Base-by-base conservation (phyloP, 1,140 invertebrate genomes). In the Atta texana region DNA sequence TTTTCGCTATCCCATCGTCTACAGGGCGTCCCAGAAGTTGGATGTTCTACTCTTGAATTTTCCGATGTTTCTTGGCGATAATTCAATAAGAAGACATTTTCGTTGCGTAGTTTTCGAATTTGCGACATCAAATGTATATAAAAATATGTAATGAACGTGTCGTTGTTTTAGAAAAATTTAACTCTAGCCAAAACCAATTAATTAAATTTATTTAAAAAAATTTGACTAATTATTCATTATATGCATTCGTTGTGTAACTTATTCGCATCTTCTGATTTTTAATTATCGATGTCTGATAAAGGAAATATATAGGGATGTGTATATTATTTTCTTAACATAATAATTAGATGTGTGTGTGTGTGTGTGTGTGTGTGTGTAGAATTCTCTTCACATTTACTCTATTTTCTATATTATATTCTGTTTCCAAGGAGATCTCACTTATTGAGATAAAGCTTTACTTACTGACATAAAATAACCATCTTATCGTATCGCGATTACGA, bases 381-480 rank as follows among this genome's bases (percentile, higher is more conserved):
- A 10, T 31, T 53, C 24, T 51, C 28, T 44, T 10, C 16, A 49
- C 16, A 39, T 21, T 0, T n/a, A 12, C 14, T 34, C n/a, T 53
- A 21, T 31, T 44, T 6, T 81, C 21, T 69, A 53, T 28, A 69
- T 61, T 63, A 21, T 75, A 21, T 34, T 66, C 16, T 18, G 24
- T 82, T n/a, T 21, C 39, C 55, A 75, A 75, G 69, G 14, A 21
- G 55, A 82, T 59, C 55, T 39, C 55, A 28, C 31, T 64, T 49
- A 82, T 6, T 63, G 80, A 84, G 80, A 84, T 84, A 84, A 84
- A 75, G 24, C 69, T 63, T 63, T 34, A 84, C 80, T 61, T 84
- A 84, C 69, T 57, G 28, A 24, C 18, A 28, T 82, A 31, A 84
- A 84, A 75, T 44, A 74, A 59, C 1, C 80, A 84, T 51, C 80